Conservation (phyloP, 2,888 invertebrate species). For the Drosophila formosana region DNA sequence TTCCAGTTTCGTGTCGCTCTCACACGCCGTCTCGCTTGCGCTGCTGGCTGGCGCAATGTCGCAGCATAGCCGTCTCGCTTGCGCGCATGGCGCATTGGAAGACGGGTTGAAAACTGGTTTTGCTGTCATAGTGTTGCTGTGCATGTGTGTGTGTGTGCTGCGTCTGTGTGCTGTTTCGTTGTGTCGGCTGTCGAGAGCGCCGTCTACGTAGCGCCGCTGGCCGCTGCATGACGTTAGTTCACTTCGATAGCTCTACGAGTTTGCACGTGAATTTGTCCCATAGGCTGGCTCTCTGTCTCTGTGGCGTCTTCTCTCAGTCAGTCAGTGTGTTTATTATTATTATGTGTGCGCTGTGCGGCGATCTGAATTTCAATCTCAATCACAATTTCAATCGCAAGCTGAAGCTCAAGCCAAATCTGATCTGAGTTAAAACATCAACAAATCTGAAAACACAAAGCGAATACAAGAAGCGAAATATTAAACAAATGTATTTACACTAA, state of each 20-base stretch:
- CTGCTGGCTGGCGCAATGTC: slow-evolving; percentile 3
- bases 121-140: slow-evolving; percentile 6
- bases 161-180: slow-evolving; percentile 26
- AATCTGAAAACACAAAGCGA: neutral
- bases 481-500: slow-evolving; percentile 25
- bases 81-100: slow-evolving; percentile 51
- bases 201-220: slow-evolving; percentile 82
- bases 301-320: slow-evolving; percentile 16
- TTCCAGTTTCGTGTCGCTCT: slow-evolving; percentile 66
- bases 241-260: slow-evolving; percentile 86
- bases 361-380: slow-evolving; percentile 46
- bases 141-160: slow-evolving; percentile 15
- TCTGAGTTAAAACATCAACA: neutral
- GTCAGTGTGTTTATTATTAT: slow-evolving; percentile 19
- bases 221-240: slow-evolving; percentile 85
- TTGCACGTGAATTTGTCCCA: slow-evolving; percentile 84
- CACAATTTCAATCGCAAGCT: slow-evolving; percentile 43
- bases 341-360: slow-evolving; percentile 51
- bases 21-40: slow-evolving; percentile 44
- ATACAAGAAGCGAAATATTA: slow-evolving; percentile 8
- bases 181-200: slow-evolving; percentile 59
- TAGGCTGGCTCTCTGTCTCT: slow-evolving; percentile 56
- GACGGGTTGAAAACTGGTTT: slow-evolving; percentile 76
- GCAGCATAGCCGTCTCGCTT: slow-evolving; percentile 43
- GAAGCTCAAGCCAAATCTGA: slow-evolving; percentile 13